Conservation (phyloP, 1,140 invertebrate genomes). For the Samia ricini region DNA sequence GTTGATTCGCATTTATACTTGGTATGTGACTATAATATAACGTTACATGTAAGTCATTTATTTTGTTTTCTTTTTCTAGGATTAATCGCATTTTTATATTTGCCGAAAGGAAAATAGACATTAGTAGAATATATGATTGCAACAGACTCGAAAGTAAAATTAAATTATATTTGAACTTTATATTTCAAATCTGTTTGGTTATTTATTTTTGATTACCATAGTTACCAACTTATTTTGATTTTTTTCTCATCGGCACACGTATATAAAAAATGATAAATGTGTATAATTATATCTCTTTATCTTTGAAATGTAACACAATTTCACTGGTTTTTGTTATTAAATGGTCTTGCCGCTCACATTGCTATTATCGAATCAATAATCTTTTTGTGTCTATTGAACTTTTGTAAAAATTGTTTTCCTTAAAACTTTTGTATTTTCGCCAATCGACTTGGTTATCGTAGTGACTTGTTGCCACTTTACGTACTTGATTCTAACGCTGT, state of each 20-base stretch:
- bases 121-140: too few relatives aligned
- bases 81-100: too few relatives aligned
- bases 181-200: too few relatives aligned
- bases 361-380: not conserved
- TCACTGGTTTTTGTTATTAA: not conserved
- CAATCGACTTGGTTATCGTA: not conserved
- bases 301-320: not conserved
- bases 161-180: not conserved
- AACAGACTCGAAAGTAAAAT: too few relatives aligned
- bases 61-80: too few relatives aligned
- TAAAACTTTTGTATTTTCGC: not conserved
- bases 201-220: not conserved
- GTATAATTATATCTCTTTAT: not conserved
- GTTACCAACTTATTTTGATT: not conserved
- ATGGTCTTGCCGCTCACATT: not conserved
- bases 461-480: not conserved
- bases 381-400: not conserved
- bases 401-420: not conserved
- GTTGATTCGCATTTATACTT: not conserved
- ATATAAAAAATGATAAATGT: not conserved
- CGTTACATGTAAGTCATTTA: too few relatives aligned
- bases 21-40: too few relatives aligned
- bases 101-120: too few relatives aligned
- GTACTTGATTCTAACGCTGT: not conserved
- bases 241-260: not conserved